These are phyloP conservation scores for Phataginus tricuspis DNA, from an alignment of 2,797 vertebrate species.

Conservation along the genomic window DNA sequence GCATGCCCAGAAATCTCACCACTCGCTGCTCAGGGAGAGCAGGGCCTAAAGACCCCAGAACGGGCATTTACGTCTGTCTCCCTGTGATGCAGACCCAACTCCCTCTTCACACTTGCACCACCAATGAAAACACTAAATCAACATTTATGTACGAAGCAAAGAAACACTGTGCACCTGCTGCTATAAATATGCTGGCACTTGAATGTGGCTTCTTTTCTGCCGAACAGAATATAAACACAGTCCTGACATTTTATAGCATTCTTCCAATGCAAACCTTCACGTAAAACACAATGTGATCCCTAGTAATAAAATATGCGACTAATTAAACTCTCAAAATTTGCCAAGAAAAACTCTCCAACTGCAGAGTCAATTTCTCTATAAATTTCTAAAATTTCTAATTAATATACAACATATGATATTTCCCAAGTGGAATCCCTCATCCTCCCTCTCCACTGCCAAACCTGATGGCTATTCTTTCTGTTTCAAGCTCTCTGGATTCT, in stretches of 20 bases:
- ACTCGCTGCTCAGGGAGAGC: accelerated
- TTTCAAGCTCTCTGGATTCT: background rate
- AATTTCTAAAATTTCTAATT: constrained; percentile 60
- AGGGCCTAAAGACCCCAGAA: background rate
- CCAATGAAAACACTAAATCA: background rate
- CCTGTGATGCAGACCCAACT: background rate
- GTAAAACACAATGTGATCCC: constrained; percentile 48
- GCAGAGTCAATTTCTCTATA: constrained; percentile 35
- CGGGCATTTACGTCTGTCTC: background rate
- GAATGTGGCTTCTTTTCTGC: constrained; percentile 7
- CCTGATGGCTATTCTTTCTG: background rate
- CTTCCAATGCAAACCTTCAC: background rate
- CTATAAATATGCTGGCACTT: background rate
- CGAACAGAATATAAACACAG: constrained; percentile 5
- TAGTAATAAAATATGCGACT: constrained; percentile 21
- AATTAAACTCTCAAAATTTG: constrained; percentile 46
- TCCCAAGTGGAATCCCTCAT: background rate
- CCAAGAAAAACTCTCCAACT: constrained; percentile 59
- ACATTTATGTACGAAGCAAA: background rate
- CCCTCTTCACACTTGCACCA: background rate
- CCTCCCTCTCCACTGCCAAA: background rate
- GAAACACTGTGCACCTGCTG: background rate
- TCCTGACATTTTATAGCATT: constrained; percentile 44
- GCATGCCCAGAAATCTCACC: accelerated
- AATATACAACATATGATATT: background rate